phyloP scores from a whole-genome alignment of 2,888 invertebrate genomes.

The Agrilus biguttatus region DNA sequence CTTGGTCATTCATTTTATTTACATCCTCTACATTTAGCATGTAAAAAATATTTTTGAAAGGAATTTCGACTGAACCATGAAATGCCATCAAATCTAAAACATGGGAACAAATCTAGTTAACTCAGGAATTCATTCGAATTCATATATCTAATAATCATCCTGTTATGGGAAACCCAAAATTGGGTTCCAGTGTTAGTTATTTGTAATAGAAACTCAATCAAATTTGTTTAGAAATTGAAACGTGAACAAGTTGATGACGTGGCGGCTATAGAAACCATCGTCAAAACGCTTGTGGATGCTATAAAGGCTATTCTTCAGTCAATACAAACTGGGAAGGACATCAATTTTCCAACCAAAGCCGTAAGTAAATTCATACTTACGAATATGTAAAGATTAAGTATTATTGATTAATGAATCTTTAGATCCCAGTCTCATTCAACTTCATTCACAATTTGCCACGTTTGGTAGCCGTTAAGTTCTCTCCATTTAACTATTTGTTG shows the following conservation, averaged over 20 bases:
- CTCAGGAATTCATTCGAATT: no score
- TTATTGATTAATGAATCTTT: constrained; percentile 1
- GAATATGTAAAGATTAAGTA: not conserved
- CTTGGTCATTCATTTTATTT: no score
- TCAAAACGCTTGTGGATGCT: constrained; percentile 30
- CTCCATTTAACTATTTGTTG: constrained; percentile 42
- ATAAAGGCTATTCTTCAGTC: constrained; percentile 33
- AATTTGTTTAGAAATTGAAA: constrained; percentile 38
- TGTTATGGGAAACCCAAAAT: no score
- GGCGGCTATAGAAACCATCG: constrained; percentile 45
- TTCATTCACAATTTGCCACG: constrained; percentile 37
- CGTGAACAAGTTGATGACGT: constrained; percentile 46
- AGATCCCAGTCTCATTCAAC: constrained; percentile 23
- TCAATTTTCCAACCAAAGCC: constrained; percentile 11
- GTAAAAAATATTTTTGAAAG: no score
- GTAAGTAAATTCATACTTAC: constrained; percentile 3
- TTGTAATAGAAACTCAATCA: not conserved
- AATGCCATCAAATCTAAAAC: no score
- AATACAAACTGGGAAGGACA: constrained; percentile 29
- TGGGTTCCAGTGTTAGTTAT: no score
- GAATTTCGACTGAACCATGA: no score
- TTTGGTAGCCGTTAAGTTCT: constrained; percentile 42
- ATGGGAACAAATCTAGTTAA: no score
- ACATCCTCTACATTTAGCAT: no score
- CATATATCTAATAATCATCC: no score